Evolutionary conservation across 2,888 invertebrate genomes (phyloP), one percentile per base, ranked within the genome.

Genomic region (Pristionchus maxplancki): DNA sequence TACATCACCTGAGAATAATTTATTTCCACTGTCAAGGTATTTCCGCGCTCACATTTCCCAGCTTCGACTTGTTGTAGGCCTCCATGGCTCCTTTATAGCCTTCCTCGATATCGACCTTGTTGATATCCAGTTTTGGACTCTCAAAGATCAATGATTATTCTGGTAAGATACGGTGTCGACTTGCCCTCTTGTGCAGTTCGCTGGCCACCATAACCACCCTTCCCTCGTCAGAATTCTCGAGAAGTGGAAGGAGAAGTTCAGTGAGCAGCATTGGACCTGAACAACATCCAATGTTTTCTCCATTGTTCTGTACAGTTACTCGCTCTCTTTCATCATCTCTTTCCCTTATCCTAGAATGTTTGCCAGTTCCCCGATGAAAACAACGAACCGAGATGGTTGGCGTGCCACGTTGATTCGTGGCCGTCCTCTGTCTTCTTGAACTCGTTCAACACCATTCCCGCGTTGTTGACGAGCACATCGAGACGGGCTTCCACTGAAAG

Each of bases 361-460:
- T n/a, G n/a, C n/a, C n/a, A n/a, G n/a, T n/a, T n/a, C n/a, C n/a
- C n/a, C n/a, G n/a, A n/a, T n/a, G n/a, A n/a, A n/a, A n/a, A n/a
- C n/a, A n/a, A 62, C n/a, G 1, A 97, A 5, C 97, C 97, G 92
- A 98, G 95, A 95, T 97, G 97, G 95, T 98, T 98, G 15, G 97
- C 96, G 87, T 97, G 97, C 95, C 97, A 96, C 93, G 98, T 97
- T 24, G 96, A 96, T 95, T 98, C 98, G 93, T 96, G 96, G 0
- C 97, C 97, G 94, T 98, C 97, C 91, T 96, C 96, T 0, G 97
- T 97, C 91, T 97, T 95, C 88, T 96, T 91, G 87, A 92, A 94
- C 78, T 93, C 93, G 48, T 97, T 97, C 95, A 97, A 97, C 97
- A 98, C n/a, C n/a, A n/a, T n/a, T n/a, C n/a, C n/a, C n/a, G n/a